Conservation (phyloP, 2,888 invertebrate genomes). For the Dolichopus griseipennis region DNA sequence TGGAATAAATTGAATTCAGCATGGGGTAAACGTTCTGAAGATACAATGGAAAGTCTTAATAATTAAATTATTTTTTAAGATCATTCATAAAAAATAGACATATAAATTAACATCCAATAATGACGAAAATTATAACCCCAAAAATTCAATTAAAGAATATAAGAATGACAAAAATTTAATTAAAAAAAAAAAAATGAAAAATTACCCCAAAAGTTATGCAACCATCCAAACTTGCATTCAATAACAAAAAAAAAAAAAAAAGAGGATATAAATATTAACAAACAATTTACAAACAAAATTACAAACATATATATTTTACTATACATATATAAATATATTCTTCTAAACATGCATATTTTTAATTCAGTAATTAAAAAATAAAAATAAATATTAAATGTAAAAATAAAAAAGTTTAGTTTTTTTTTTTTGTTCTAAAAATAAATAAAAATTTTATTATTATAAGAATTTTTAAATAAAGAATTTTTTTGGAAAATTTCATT, state of each 20-base stretch:
- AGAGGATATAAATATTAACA: background rate
- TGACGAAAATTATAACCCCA: too few relatives aligned
- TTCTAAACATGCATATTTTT: conserved; percentile 1
- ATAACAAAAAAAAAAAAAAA: background rate
- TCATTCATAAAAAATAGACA: background rate
- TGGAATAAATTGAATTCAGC: conserved; percentile 41
- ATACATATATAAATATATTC: background rate
- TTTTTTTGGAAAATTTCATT: too few relatives aligned
- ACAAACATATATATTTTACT: background rate
- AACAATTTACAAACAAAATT: background rate
- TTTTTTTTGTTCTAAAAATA: background rate
- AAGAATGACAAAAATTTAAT: too few relatives aligned
- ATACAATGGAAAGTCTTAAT: background rate
- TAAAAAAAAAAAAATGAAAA: too few relatives aligned
- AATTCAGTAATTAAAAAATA: background rate
- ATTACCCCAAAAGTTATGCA: too few relatives aligned
- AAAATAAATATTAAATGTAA: background rate
- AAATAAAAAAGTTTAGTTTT: background rate
- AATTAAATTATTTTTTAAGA: background rate
- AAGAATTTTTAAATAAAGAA: background rate
- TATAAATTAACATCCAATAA: too few relatives aligned
- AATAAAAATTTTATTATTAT: background rate
- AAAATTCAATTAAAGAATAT: too few relatives aligned
- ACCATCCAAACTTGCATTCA: background rate
- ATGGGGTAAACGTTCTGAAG: conserved; percentile 39